Evolutionary conservation across 1,140 invertebrate species (phyloP).

Genomic region (Trachymyrmex cornetzi): DNA sequence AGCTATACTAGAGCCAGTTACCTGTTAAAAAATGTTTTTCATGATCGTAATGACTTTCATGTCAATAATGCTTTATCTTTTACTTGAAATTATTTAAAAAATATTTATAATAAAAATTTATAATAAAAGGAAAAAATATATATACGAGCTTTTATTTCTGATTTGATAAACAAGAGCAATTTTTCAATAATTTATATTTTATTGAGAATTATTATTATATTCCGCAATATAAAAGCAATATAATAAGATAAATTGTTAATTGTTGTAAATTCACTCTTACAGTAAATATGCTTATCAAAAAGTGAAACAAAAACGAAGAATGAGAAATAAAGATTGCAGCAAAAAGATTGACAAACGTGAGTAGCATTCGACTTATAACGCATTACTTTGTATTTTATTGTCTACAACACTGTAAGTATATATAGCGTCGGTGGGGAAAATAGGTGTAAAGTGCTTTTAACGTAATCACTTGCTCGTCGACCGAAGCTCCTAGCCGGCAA

Average conservation of each 20-base stretch:
- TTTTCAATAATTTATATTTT: neutral
- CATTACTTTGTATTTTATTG: slow-evolving; percentile 76
- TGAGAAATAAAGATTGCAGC: slow-evolving; percentile 49
- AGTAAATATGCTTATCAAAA: neutral
- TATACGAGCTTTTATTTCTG: neutral
- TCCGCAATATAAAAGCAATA: neutral
- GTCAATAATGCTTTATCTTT: neutral
- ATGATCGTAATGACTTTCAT: neutral
- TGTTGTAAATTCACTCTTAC: neutral
- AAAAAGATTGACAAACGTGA: slow-evolving; percentile 44
- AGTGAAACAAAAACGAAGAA: neutral
- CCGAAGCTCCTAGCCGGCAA: slow-evolving; percentile 72
- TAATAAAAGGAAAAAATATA: neutral
- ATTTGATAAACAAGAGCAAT: neutral
- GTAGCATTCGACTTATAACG: slow-evolving; percentile 55
- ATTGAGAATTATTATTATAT: neutral
- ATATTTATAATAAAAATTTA: neutral
- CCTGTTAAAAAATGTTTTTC: neutral
- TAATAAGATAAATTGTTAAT: neutral
- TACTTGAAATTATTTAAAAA: neutral
- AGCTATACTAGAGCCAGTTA: neutral
- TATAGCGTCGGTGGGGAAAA: slow-evolving; percentile 69
- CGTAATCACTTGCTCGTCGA: slow-evolving; percentile 80
- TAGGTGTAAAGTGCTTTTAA: slow-evolving; percentile 83
- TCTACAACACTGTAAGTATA: slow-evolving; percentile 66